Conservation (phyloP, 2,113 vertebrate genomes). For the Ia io region DNA sequence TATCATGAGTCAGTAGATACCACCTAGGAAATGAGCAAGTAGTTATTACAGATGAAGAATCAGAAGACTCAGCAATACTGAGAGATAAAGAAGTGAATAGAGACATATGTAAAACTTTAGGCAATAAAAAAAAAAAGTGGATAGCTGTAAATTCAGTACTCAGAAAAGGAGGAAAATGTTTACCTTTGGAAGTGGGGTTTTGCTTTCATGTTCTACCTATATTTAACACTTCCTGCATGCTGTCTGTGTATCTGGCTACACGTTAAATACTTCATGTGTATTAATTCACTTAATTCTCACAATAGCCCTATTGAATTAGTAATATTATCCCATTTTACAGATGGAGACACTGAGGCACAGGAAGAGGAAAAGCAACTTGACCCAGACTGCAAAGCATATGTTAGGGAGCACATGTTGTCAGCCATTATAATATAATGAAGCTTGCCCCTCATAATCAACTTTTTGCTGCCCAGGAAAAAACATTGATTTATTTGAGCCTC, state of each 20-base stretch:
- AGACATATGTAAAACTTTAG: no score
- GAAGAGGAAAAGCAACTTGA: not conserved
- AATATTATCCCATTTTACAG: not conserved
- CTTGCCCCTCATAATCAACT: not conserved
- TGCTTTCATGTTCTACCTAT: not conserved
- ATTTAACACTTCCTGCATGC: not conserved
- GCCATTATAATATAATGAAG: not conserved
- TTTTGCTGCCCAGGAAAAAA: not conserved
- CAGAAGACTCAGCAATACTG: not conserved
- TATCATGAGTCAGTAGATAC: not conserved
- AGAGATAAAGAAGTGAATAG: not conserved
- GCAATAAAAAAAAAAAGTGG: not conserved
- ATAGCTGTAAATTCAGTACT: not conserved
- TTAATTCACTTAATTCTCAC: not conserved
- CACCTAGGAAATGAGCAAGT: not conserved
- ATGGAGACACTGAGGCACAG: not conserved
- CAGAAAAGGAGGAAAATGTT: not conserved
- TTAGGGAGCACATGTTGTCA: accelerated
- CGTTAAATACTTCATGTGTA: not conserved
- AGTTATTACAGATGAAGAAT: not conserved
- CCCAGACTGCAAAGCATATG: not conserved
- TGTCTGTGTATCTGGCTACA: no score
- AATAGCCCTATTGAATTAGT: accelerated
- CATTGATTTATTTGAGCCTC: not conserved
- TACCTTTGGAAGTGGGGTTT: not conserved